Evolutionary conservation across 2,888 invertebrate species (phyloP), one percentile per base, ranked within the genome.

Genomic region (Nasonia oneida): DNA sequence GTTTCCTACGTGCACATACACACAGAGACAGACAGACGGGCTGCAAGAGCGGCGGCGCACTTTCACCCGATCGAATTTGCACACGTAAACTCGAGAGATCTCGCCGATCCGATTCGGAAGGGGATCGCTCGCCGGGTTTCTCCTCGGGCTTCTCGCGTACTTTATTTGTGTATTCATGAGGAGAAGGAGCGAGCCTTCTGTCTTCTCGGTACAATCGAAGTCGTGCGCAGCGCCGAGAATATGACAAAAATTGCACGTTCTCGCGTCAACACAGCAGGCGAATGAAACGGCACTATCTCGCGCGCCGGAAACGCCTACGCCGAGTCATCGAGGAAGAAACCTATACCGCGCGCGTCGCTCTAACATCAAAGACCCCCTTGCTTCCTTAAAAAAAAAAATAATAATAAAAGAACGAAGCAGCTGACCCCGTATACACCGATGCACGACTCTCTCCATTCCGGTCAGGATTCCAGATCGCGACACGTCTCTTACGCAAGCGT

Each of bases 11-110:
- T 18, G 4, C n/a, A 23, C 10, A 78, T 18, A n/a, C 3, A 37
- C 23, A 77, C 33, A 8, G 23, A 8, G 14, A 78, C 18, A 29
- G 29, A 8, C 42, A 47, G 53, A 15, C 70, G 76, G 67, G 14
- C 70, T 47, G 12, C 47, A 12, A 8, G 12, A 47, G 14, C 42
- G 14, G 3, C 61, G 3, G 57, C 50, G 33, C 61, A 85, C 85
- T 85, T 85, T 85, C 85, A 81, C 81, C 81, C 81, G 81, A 85
- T 76, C 71, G 64, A 67, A 77, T 85, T 76, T 73, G 73, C 80
- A 74, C 70, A 64, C 23, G 14, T 15, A 39, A 37, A 71, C 37
- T 70, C 67, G 33, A 79, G 79, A 79, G 74, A 73, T 47, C 47
- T 42, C 47, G 12, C 6, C 23, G 4, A 74, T 79, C 50, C 79